phyloP scores from a whole-genome alignment of 2,888 invertebrate genomes.

The Limnephilus auricula region DNA sequence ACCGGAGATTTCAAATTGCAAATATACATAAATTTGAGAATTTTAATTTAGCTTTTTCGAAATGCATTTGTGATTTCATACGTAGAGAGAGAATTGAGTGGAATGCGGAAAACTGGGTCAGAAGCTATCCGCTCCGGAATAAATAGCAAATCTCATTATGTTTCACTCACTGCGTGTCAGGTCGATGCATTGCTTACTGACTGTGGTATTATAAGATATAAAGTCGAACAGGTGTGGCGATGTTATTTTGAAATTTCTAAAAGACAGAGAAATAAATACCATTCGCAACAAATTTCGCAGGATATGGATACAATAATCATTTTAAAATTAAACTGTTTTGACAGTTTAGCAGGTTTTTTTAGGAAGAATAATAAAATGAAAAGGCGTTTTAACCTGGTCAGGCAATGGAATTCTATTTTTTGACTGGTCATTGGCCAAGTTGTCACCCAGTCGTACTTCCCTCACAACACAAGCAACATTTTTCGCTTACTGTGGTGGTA shows the following conservation, averaged over 20 bases:
- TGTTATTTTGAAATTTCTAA: not conserved
- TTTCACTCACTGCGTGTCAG: conserved; percentile 32
- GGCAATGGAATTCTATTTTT: no score
- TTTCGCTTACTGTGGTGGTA: no score
- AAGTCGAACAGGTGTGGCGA: not conserved
- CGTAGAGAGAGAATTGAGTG: not conserved
- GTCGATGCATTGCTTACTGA: not conserved
- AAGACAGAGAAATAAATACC: not conserved
- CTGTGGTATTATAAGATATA: not conserved
- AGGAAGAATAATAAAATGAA: no score
- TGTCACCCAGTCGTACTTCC: no score
- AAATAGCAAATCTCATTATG: not conserved
- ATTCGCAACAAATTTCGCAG: not conserved
- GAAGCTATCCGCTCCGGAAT: not conserved
- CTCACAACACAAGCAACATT: no score
- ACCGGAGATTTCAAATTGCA: not conserved
- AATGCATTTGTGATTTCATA: not conserved
- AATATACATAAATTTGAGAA: no score
- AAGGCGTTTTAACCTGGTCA: no score
- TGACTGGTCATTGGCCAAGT: no score
- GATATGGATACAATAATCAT: no score
- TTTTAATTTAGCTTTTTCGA: not conserved
- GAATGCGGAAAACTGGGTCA: conserved; percentile 6
- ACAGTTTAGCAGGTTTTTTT: no score
- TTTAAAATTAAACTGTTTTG: no score